These are phyloP conservation scores for Alces alces DNA, from an alignment of 2,113 vertebrate genomes.

Conservation along the genomic window DNA sequence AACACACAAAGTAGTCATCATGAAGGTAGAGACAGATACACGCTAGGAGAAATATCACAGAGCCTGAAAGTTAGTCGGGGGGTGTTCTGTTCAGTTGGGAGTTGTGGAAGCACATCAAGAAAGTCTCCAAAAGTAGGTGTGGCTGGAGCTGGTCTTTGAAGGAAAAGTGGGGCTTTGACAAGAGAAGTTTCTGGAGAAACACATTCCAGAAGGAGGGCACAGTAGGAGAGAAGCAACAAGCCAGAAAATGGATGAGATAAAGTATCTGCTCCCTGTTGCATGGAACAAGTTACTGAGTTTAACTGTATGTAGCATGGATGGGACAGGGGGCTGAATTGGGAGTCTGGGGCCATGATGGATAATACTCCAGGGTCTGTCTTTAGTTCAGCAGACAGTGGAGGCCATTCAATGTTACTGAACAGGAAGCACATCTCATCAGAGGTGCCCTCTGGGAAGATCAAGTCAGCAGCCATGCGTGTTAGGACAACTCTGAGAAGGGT, in stretches of 20 bases:
- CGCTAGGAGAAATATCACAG: background rate
- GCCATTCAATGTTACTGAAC: background rate
- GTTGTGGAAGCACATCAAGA: background rate
- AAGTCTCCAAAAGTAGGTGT: background rate
- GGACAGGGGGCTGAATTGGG: background rate
- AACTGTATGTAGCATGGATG: background rate
- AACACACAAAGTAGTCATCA: background rate
- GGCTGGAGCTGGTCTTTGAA: background rate
- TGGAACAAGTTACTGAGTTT: background rate
- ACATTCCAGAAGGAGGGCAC: background rate
- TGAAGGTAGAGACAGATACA: background rate
- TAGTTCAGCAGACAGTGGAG: background rate
- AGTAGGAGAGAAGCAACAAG: background rate
- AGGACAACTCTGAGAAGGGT: background rate
- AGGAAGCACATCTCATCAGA: background rate
- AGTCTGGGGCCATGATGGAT: background rate
- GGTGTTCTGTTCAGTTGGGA: background rate
- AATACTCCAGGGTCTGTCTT: background rate
- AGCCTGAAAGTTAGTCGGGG: background rate
- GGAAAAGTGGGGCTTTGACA: background rate
- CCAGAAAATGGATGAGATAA: background rate
- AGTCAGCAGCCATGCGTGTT: background rate
- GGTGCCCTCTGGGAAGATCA: background rate
- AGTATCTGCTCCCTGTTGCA: background rate
- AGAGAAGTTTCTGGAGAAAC: background rate